These are phyloP conservation scores for Lepidocolaptes lacrymiger DNA, from an alignment of 2,797 vertebrate genomes.

Conservation along the genomic window DNA sequence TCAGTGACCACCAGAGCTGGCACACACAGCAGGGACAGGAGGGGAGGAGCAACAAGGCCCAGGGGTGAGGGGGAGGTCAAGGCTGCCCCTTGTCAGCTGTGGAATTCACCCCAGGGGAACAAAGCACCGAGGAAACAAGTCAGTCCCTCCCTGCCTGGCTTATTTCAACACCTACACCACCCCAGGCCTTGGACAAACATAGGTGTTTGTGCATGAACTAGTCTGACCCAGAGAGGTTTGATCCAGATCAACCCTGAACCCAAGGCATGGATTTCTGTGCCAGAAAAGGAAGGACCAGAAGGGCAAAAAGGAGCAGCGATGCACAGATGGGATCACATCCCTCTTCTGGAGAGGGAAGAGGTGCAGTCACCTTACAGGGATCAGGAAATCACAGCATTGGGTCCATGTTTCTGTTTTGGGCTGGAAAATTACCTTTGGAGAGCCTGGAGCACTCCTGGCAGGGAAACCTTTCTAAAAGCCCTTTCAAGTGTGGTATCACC, in stretches of 20 bases:
- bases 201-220: neutral
- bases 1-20: neutral
- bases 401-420: neutral
- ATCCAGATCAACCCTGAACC: neutral
- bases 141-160: neutral
- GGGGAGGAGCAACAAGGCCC: neutral
- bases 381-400: neutral
- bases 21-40: neutral
- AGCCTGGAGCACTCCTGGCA: neutral
- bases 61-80: neutral
- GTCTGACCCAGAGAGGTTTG: neutral
- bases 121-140: neutral
- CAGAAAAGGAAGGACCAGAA: neutral
- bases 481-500: neutral
- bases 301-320: neutral
- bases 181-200: neutral
- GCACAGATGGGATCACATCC: rapidly evolving
- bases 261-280: neutral
- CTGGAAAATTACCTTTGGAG: neutral
- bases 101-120: neutral
- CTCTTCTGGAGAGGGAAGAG: neutral
- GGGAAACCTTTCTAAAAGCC: neutral
- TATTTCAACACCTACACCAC: neutral
- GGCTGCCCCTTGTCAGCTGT: neutral
- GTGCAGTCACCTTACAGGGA: neutral